Percentiles rank a stretch among this genome's conserved stretches.
These are phyloP conservation scores for Trochalopteron elliotii DNA, from an alignment of 2,113 vertebrate species.

Conservation along the genomic window DNA sequence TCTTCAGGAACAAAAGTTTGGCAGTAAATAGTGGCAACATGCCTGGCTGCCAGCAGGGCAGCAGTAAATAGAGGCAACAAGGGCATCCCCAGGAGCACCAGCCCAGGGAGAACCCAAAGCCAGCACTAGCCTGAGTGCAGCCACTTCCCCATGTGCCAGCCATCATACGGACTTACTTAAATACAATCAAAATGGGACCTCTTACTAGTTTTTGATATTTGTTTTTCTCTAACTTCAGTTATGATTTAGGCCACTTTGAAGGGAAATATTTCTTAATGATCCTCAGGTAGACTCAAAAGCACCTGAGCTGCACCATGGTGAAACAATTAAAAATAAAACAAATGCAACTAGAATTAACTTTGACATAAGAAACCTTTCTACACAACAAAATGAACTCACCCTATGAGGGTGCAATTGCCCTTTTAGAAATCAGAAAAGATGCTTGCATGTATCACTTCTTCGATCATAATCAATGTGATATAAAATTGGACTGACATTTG, in stretches of 20 bases:
- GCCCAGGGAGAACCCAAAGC: not conserved
- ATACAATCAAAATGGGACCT: not conserved
- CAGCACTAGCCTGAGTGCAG: not conserved
- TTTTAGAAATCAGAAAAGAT: not conserved
- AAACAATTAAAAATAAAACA: not conserved
- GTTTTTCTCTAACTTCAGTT: not conserved
- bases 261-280: not conserved
- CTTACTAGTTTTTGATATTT: not conserved
- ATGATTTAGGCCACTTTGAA: not conserved
- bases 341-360: not conserved
- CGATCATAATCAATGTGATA: not conserved
- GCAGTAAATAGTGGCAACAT: not conserved
- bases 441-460: not conserved
- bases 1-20: not conserved
- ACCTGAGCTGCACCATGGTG: not conserved
- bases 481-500: not conserved
- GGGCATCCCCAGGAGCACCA: not conserved
- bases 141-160: not conserved
- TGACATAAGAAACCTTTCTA: not conserved
- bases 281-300: not conserved
- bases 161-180: accelerated
- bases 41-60: accelerated
- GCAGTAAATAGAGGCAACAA: too few relatives aligned
- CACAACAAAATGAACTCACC: not conserved
- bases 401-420: not conserved